phyloP scores from a whole-genome alignment of 2,113 vertebrate species.

The Campylomormyrus tamandua region DNA sequence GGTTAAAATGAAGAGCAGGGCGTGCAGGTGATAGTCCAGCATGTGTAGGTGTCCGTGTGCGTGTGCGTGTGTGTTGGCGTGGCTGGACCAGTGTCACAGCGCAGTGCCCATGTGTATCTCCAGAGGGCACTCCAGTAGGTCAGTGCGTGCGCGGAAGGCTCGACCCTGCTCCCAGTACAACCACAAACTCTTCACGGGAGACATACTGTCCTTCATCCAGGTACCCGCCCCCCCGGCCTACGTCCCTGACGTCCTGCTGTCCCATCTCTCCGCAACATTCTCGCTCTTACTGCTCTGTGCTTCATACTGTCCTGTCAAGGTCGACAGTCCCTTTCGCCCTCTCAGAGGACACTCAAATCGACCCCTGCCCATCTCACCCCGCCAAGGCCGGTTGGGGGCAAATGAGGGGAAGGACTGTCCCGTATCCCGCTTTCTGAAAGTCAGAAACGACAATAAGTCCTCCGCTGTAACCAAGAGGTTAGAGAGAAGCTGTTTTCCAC shows the following conservation, averaged over 20 bases:
- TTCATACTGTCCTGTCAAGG: background rate
- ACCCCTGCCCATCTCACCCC: background rate
- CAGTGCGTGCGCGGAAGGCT: conserved; percentile 62
- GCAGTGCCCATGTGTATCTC: conserved; percentile 53
- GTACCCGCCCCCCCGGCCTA: conserved; percentile 47
- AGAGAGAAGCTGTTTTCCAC: background rate
- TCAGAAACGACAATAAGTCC: background rate
- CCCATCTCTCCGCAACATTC: background rate
- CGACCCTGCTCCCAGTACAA: conserved; percentile 68
- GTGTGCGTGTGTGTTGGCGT: background rate
- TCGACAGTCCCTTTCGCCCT: background rate
- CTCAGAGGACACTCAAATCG: background rate
- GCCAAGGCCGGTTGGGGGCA: background rate
- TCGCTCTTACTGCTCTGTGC: conserved; percentile 27
- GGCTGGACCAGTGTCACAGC: conserved; percentile 32
- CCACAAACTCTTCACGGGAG: conserved; percentile 77
- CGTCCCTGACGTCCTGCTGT: background rate
- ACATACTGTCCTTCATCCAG: conserved; percentile 73
- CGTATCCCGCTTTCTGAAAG: background rate
- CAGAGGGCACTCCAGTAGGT: conserved; percentile 63
- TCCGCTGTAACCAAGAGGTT: background rate
- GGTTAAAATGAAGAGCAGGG: background rate
- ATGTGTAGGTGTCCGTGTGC: conserved; percentile 1
- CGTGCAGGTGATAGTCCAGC: background rate
- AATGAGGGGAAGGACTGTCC: background rate